Conservation (phyloP, 2,113 vertebrate species). For the Microcebus lehilahytsara region DNA sequence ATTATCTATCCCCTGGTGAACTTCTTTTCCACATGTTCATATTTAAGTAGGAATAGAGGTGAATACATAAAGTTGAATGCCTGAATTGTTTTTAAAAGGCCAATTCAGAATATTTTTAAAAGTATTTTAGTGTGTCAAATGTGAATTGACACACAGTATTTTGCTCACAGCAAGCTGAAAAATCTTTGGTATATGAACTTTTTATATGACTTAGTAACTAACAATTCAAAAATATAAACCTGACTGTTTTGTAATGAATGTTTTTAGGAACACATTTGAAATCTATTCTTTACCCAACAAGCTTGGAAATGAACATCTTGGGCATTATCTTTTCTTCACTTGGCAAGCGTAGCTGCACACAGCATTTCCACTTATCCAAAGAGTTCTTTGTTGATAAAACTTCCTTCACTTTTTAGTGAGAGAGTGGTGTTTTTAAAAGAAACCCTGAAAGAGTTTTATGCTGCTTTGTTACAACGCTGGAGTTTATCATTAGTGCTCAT, state of each 20-base stretch:
- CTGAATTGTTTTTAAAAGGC: constrained; percentile 74
- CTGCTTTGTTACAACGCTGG: constrained; percentile 29
- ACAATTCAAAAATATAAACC: constrained; percentile 65
- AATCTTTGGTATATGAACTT: constrained; percentile 67
- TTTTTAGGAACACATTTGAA: constrained; percentile 69
- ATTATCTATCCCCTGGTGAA: constrained; percentile 74
- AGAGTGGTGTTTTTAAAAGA: constrained; percentile 42
- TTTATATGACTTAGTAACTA: constrained; percentile 71
- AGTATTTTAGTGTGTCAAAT: constrained; percentile 73
- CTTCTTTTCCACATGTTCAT: constrained; percentile 74
- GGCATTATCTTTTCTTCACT: constrained; percentile 67
- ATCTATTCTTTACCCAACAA: constrained; percentile 66
- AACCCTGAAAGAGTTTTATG: constrained; percentile 10
- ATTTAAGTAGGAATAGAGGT: constrained; percentile 68
- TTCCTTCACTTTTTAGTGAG: constrained; percentile 48
- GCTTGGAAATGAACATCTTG: constrained; percentile 62
- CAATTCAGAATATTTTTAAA: constrained; percentile 76
- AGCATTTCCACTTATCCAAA: constrained; percentile 66
- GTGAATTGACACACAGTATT: constrained; percentile 67
- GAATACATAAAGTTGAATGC: constrained; percentile 59
- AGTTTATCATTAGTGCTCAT: constrained; percentile 48
- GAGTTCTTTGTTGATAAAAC: constrained; percentile 47
- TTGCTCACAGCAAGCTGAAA: constrained; percentile 73
- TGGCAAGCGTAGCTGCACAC: constrained; percentile 39
- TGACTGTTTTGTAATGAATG: constrained; percentile 59